Conservation (phyloP, 1,140 invertebrate species). For the Drosophila teissieri region DNA sequence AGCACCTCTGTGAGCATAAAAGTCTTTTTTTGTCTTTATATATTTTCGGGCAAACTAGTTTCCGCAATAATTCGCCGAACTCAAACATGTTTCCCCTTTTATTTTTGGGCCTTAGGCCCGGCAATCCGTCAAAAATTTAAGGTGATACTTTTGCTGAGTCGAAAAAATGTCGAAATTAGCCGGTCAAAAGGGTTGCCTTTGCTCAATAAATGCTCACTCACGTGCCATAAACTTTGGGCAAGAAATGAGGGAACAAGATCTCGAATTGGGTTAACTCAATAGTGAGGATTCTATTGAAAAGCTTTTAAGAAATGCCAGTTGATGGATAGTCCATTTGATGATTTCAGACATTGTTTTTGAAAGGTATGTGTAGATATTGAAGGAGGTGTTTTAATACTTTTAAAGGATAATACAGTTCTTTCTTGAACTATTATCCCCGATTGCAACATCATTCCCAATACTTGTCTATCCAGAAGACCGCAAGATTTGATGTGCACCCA, state of each 20-base stretch:
- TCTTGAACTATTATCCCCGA: too few species aligned
- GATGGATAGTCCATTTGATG: conserved; percentile 18
- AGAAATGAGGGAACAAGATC: not conserved
- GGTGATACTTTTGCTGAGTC: conserved; percentile 4
- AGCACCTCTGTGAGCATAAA: conserved; percentile 61
- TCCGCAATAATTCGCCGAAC: conserved; percentile 63
- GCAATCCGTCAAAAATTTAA: conserved; percentile 74
- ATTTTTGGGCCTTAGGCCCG: conserved; percentile 25
- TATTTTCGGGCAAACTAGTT: conserved; percentile 61
- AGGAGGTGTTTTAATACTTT: not conserved
- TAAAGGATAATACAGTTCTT: not conserved
- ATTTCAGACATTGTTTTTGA: not conserved
- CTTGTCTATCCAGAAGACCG: not conserved
- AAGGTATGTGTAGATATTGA: not conserved
- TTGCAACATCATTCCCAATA: not conserved
- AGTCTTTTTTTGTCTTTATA: conserved; percentile 24
- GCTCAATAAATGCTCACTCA: conserved; percentile 48
- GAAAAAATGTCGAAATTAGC: conserved; percentile 50
- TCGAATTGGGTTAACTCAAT: conserved; percentile 5
- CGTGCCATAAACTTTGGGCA: conserved; percentile 46
- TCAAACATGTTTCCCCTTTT: conserved; percentile 23
- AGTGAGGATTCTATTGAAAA: conserved; percentile 32
- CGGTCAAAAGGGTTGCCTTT: conserved; percentile 36
- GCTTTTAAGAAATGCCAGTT: conserved; percentile 5
- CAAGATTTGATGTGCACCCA: conserved; percentile 27